phyloP scores from a whole-genome alignment of 2,797 vertebrate species.

The Buphagus erythrorhynchus region DNA sequence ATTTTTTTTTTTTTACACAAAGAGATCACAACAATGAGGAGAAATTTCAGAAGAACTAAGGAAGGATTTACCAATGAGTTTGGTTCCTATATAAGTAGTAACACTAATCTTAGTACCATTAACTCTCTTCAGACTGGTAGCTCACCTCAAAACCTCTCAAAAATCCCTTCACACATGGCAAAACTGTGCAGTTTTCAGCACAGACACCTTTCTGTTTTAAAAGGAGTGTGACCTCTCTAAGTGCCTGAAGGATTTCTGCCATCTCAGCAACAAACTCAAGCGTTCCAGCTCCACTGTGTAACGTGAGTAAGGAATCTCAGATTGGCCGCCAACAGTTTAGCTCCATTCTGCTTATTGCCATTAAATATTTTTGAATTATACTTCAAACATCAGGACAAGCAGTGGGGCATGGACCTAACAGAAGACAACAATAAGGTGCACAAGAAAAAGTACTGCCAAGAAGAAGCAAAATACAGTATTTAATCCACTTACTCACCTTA shows the following conservation, averaged over 20 bases:
- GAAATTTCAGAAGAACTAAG: neutral
- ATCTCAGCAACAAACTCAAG: neutral
- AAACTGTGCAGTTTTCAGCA: neutral
- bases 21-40: neutral
- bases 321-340: neutral
- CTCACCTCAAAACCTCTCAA: neutral
- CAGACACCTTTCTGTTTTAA: neutral
- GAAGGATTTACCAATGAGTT: neutral
- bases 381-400: neutral
- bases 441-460: neutral
- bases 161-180: neutral
- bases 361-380: neutral
- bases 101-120: neutral
- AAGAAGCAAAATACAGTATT: neutral
- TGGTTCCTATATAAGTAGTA: neutral
- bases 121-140: neutral
- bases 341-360: neutral
- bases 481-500: neutral
- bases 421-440: neutral
- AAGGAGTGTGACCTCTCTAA: neutral
- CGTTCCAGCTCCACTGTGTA: neutral
- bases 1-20: neutral
- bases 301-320: neutral
- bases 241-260: neutral
- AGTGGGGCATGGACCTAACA: neutral